These are phyloP conservation scores for Lissocephala sabroskyi DNA, from an alignment of 2,888 invertebrate species.

Conservation along the genomic window DNA sequence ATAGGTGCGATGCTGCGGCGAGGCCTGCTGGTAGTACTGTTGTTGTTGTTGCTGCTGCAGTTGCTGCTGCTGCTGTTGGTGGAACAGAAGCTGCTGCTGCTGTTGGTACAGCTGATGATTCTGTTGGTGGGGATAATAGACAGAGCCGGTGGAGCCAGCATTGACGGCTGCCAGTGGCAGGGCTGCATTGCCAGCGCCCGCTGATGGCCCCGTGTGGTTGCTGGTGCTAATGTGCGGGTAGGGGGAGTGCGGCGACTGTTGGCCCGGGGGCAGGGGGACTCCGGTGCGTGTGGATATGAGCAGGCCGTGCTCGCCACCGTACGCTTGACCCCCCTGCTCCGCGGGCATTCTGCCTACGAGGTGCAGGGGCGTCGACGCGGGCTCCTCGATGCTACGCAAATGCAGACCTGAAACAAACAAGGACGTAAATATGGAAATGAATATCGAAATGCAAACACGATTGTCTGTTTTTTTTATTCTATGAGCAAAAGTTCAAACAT, in stretches of 20 bases:
- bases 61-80: conserved; percentile 26
- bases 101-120: conserved; percentile 22
- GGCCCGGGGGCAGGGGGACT: conserved; percentile 72
- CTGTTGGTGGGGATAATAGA: conserved; percentile 16
- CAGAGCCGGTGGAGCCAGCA: conserved; percentile 60
- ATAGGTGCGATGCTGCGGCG: conserved; percentile 75
- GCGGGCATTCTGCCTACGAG: conserved; percentile 74
- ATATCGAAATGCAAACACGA: neutral
- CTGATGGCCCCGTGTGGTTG: conserved; percentile 14
- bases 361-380: conserved; percentile 75
- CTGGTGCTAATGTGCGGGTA: conserved; percentile 18
- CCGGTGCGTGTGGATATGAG: conserved; percentile 72
- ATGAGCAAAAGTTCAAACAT: too few species aligned
- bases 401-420: conserved; percentile 80
- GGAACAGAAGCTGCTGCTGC: conserved; percentile 24
- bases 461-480: neutral
- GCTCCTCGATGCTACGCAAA: conserved; percentile 88
- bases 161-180: conserved; percentile 48
- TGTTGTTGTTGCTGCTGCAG: conserved; percentile 42
- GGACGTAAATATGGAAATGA: neutral
- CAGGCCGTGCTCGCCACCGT: conserved; percentile 76
- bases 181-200: too few species aligned
- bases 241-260: conserved; percentile 19
- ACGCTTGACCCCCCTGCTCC: conserved; percentile 78
- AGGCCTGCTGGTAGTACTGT: conserved; percentile 37